A percentile compares a stretch with the other conserved stretches of the same genome.
phyloP scores from a whole-genome alignment of 2,888 invertebrate genomes.

The Habroteleia sp. region DNA sequence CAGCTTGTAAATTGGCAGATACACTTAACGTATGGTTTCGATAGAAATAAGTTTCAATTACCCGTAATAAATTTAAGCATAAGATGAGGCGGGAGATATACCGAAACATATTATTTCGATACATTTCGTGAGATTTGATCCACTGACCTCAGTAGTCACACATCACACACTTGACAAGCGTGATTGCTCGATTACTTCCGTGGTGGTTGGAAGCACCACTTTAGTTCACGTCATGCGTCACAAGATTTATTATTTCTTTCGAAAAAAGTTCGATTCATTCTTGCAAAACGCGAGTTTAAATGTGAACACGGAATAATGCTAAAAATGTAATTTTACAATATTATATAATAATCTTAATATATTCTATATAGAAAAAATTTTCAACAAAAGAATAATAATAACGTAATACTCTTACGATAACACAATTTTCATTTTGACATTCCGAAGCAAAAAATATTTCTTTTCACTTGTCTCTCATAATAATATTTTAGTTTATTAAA shows the following conservation, averaged over 20 bases:
- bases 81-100: not conserved
- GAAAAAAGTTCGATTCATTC: constrained; percentile 36
- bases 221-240: constrained; percentile 28
- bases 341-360: not conserved
- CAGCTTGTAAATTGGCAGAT: too few species aligned
- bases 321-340: constrained; percentile 10
- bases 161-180: constrained; percentile 48
- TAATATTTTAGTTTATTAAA: too few species aligned
- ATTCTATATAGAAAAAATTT: too few species aligned
- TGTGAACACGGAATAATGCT: constrained; percentile 6
- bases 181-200: constrained; percentile 54
- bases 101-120: constrained; percentile 21
- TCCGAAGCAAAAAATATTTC: too few species aligned
- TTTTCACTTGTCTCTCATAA: too few species aligned
- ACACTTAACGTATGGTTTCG: too few species aligned
- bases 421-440: too few species aligned
- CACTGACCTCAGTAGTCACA: constrained; percentile 22
- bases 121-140: constrained; percentile 18
- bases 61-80: too few species aligned
- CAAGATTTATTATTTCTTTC: constrained; percentile 48
- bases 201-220: constrained; percentile 39
- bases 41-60: too few species aligned
- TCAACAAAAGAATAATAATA: too few species aligned
- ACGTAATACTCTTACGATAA: too few species aligned
- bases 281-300: constrained; percentile 7